Evolutionary conservation across 2,888 invertebrate species (phyloP), one percentile per base, ranked within the genome.

Genomic region (Venusia cambrica): DNA sequence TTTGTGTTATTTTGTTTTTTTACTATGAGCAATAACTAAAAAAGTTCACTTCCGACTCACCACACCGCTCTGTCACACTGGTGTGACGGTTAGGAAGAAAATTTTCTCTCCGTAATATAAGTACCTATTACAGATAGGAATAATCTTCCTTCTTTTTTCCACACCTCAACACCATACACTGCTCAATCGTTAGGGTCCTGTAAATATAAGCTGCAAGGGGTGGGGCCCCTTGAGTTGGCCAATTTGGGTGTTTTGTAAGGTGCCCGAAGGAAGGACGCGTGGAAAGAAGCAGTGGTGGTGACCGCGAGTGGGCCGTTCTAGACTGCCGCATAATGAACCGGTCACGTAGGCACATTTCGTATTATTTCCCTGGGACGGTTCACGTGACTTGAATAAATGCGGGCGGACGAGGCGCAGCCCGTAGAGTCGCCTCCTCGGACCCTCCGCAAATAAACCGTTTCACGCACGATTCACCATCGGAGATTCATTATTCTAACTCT

Each of bases 281-380:
- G 34, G 18, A 42, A 28, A 44, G 38, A 39, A 34, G 36, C 24
- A 39, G 38, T 39, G 32, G 53, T 62, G 66, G 71, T 69, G 72
- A 68, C 74, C 73, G 70, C 65, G 62, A 65, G 62, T 66, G 51
- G 63, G 53, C 53, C 54, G 57, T 59, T 68, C 68, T 73, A 69
- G 71, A 73, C 60, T 68, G 74, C 77, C 77, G 77, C 83, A 83
- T 79, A 85, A 83, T 81, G 85, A 84, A 79, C 84, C 71, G 79
- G 85, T 87, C 87, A 88, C 87, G 87, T 88, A 83, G 76, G 71
- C 79, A 78, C 85, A 88, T 87, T 87, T 84, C 87, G 84, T 85
- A 87, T 87, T 87, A 87, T 88, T 87, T 87, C 81, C 80, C 77
- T 77, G 76, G 84, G 85, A 81, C 81, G 75, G 68, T 67, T 76